phyloP scores from a whole-genome alignment of 2,888 invertebrate species.

The Ditylenchus weischeri region DNA sequence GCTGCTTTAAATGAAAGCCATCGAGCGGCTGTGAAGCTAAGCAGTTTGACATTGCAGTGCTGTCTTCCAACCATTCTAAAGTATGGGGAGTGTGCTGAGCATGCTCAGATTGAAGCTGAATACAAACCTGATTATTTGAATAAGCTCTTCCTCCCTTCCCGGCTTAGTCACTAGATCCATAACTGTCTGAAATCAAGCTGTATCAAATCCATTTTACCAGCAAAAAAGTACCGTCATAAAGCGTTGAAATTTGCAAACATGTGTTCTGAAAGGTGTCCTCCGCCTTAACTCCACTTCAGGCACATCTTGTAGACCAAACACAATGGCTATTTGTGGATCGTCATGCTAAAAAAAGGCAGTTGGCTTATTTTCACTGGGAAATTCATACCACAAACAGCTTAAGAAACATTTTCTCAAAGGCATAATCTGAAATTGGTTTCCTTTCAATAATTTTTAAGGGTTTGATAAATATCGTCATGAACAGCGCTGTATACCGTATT shows the following conservation, averaged over 20 bases:
- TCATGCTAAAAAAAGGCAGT: conserved; percentile 37
- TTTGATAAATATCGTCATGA: no score
- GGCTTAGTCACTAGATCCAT: conserved; percentile 50
- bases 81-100: background rate
- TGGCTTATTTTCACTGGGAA: no score
- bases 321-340: conserved; percentile 48
- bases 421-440: conserved; percentile 17
- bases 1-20: conserved; percentile 56
- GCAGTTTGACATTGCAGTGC: conserved; percentile 50
- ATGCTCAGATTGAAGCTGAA: no score
- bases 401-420: conserved; percentile 51
- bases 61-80: conserved; percentile 52
- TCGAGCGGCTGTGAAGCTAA: conserved; percentile 54
- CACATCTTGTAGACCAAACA: conserved; percentile 46
- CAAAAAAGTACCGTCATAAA: conserved; percentile 38
- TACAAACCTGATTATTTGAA: conserved; percentile 37
- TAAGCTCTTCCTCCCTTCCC: conserved; percentile 39
- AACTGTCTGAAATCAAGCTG: conserved; percentile 26
- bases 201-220: background rate
- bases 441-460: no score
- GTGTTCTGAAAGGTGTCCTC: conserved; percentile 42
- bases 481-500: no score
- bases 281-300: conserved; percentile 44
- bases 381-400: conserved; percentile 44
- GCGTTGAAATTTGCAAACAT: conserved; percentile 51